These are phyloP conservation scores for Atherinomorus stipes DNA, from an alignment of 2,113 vertebrate species.

Conservation along the genomic window DNA sequence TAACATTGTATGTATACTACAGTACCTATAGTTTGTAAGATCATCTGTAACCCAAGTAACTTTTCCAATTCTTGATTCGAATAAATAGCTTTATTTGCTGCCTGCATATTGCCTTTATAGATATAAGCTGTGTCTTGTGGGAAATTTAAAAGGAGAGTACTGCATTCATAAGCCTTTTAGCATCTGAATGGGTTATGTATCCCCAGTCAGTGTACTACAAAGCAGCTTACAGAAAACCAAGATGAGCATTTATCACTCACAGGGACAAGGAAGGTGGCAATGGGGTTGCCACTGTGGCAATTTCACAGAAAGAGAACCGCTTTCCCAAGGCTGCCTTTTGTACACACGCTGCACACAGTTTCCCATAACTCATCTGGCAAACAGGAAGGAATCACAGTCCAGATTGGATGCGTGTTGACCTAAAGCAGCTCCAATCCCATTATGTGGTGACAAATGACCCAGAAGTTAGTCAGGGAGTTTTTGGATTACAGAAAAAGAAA, in stretches of 20 bases:
- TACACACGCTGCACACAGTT: constrained; percentile 55
- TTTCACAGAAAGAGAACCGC: constrained; percentile 50
- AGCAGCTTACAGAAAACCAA: constrained; percentile 46
- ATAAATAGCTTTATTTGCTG: background rate
- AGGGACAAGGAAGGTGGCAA: constrained; percentile 45
- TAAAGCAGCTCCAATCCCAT: constrained; percentile 74
- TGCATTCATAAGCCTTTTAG: constrained; percentile 8
- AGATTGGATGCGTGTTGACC: constrained; percentile 68
- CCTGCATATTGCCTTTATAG: background rate
- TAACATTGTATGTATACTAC: background rate
- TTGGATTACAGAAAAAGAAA: constrained; percentile 37
- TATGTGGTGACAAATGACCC: constrained; percentile 77
- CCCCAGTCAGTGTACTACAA: constrained; percentile 14
- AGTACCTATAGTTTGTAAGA: too few relatives aligned
- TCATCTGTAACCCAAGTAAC: too few relatives aligned
- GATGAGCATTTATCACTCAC: constrained; percentile 61
- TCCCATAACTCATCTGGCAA: constrained; percentile 71
- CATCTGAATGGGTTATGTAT: constrained; percentile 27
- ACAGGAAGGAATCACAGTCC: constrained; percentile 71
- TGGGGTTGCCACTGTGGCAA: constrained; percentile 44
- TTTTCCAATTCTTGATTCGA: background rate
- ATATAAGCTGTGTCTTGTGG: background rate
- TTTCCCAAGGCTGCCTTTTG: constrained; percentile 65
- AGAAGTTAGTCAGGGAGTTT: constrained; percentile 54
- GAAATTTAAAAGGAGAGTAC: background rate